Conservation (phyloP, 2,888 invertebrate species). For the Dromius quadrimaculatus region DNA sequence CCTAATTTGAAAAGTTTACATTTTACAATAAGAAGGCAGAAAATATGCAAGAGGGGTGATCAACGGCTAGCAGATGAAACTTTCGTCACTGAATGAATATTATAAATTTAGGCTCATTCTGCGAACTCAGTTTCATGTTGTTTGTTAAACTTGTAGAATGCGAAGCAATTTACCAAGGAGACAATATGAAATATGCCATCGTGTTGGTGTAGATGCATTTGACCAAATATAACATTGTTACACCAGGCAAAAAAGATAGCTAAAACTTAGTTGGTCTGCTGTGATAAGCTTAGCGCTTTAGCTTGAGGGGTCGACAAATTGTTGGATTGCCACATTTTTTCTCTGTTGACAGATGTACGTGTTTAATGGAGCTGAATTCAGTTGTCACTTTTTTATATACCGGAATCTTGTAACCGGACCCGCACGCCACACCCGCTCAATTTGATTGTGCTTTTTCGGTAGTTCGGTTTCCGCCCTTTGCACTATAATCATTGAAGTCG, state of each 20-base stretch:
- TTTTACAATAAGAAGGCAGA: no score
- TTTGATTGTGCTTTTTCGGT: conserved; percentile 47
- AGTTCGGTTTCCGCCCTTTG: conserved; percentile 18
- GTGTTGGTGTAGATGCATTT: conserved; percentile 56
- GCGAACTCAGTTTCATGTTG: conserved; percentile 58
- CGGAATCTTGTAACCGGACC: conserved; percentile 47
- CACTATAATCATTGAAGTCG: conserved; percentile 39
- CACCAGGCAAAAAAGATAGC: neutral
- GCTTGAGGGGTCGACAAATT: conserved; percentile 62
- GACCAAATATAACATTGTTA: conserved; percentile 53
- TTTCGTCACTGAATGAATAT: no score
- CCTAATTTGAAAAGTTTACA: neutral
- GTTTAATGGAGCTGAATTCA: conserved; percentile 66
- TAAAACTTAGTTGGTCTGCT: conserved; percentile 52
- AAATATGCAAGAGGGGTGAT: no score
- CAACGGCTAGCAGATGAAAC: neutral
- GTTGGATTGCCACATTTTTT: conserved; percentile 64
- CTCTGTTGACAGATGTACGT: conserved; percentile 66
- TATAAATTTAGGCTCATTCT: neutral
- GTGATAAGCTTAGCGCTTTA: conserved; percentile 57
- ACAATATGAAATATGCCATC: conserved; percentile 62
- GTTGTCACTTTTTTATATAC: conserved; percentile 57
- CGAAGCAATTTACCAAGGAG: conserved; percentile 59
- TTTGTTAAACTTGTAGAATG: conserved; percentile 48
- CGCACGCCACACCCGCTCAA: conserved; percentile 44